Base-by-base conservation (phyloP, 2,113 vertebrate species). In the Tympanuchus pallidicinctus region DNA sequence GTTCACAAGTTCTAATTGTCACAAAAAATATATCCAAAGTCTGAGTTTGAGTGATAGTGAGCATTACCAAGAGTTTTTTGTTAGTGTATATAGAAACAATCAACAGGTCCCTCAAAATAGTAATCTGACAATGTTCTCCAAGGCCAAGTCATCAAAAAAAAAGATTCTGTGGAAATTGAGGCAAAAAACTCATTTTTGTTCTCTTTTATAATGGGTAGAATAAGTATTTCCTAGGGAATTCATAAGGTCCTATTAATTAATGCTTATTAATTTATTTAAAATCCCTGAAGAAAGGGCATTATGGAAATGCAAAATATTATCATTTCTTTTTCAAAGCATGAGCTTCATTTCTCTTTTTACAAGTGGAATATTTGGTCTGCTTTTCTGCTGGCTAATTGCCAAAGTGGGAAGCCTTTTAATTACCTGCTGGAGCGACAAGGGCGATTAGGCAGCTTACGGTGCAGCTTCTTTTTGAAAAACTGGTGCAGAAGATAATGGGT, bases 331-430 rank as follows among this genome's bases (percentile, higher is more conserved):
- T 82, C 43, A 73, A 69, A 92, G 5, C 50, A 63, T 48, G 79
- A 83, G 60, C 50, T 81, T 90, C 45, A 47, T 86, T 54, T 56
- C 50, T 86, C 38, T 28, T 74, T 56, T 94, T 71, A 40, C 28
- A 69, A 94, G 52, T 78, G 47, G n/a, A 80, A 13, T 16, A 63
- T 85, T 92, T 52, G 2, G 0, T 72, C 28, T 92, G 34, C 57
- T 92, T 86, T 93, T 87, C 47, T 89, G 17, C 28, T 92, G 95
- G 82, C 61, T 89, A 69, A 82, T 60, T 96, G 88, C 83, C 57
- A 86, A 80, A 90, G 52, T 80, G 38, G 24, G 61, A 95, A 94
- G n/a, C 25, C 69, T 95, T 95, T 95, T 94, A 94, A 96, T 96
- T 96, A 94, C 82, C 77, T 92, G 71, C 36, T 95, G 43, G 52